phyloP scores from a whole-genome alignment of 2,888 invertebrate species.

The Dastarcus helophoroides region DNA sequence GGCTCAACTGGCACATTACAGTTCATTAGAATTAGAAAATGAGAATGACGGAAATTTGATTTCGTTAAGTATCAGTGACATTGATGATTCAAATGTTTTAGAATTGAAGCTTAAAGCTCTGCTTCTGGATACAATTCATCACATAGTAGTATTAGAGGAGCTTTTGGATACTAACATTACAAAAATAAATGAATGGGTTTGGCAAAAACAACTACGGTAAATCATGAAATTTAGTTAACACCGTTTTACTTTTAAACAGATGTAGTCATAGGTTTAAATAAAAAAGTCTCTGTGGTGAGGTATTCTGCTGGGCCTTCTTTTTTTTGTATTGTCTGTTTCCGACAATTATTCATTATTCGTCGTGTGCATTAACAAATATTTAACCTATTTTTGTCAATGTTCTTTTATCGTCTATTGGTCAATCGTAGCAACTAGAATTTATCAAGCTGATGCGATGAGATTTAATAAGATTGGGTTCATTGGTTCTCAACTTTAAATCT shows the following conservation, averaged over 20 bases:
- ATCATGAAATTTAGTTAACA: slow-evolving; percentile 4
- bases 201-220: slow-evolving; percentile 88
- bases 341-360: too few relatives aligned
- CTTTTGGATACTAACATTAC: slow-evolving; percentile 59
- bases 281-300: too few relatives aligned
- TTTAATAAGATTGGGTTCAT: too few relatives aligned
- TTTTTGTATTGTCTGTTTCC: too few relatives aligned
- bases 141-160: slow-evolving; percentile 69
- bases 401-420: too few relatives aligned
- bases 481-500: too few relatives aligned
- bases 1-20: slow-evolving; percentile 41
- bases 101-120: slow-evolving; percentile 83
- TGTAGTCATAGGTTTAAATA: not conserved
- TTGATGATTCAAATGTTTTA: slow-evolving; percentile 25
- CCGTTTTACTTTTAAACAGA: not conserved
- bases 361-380: too few relatives aligned
- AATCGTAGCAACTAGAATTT: too few relatives aligned
- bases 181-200: slow-evolving; percentile 70
- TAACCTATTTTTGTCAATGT: too few relatives aligned
- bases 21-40: slow-evolving; percentile 34
- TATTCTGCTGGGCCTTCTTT: too few relatives aligned
- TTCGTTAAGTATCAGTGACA: slow-evolving; percentile 8
- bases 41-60: slow-evolving; percentile 14
- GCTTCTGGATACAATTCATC: slow-evolving; percentile 87
- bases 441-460: too few relatives aligned